Evolutionary conservation across 2,888 invertebrate species (phyloP).

Genomic region (Zaprionus obscuricornis): DNA sequence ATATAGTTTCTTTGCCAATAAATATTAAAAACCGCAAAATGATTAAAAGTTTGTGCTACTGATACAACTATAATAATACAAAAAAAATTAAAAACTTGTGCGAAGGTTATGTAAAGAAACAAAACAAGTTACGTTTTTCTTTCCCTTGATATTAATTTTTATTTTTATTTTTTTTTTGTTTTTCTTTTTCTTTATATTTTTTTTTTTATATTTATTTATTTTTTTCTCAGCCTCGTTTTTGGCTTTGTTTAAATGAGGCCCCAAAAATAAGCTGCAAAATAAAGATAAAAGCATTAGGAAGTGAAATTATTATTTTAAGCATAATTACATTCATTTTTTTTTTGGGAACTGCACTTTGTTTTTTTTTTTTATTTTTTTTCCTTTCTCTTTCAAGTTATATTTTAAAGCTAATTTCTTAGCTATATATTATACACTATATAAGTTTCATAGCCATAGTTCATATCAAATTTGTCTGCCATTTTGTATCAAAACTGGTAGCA

Average conservation of each 20-base stretch:
- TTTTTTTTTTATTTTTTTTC: conserved; percentile 21
- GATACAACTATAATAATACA: conserved; percentile 52
- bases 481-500: conserved; percentile 46
- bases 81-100: conserved; percentile 24
- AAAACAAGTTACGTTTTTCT: conserved; percentile 39
- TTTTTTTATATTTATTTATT: conserved; percentile 20
- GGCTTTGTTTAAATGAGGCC: conserved; percentile 37
- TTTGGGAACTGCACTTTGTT: conserved; percentile 21
- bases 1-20: conserved; percentile 27
- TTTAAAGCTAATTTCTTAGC: conserved; percentile 4
- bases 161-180: conserved; percentile 36
- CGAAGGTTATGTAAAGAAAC: conserved; percentile 51
- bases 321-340: conserved; percentile 30
- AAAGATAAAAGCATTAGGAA: conserved; percentile 56
- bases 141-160: conserved; percentile 43
- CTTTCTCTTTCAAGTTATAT: not conserved
- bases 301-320: conserved; percentile 36
- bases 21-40: conserved; percentile 49
- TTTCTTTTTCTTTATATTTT: conserved; percentile 47
- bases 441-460: conserved; percentile 20
- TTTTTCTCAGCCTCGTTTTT: conserved; percentile 45
- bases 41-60: conserved; percentile 65
- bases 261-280: conserved; percentile 50
- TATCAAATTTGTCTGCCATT: conserved; percentile 56
- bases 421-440: conserved; percentile 8